A percentile compares a stretch with the other conserved stretches of the same genome.
These are phyloP conservation scores for Opisthograptis luteolata DNA, from an alignment of 2,888 invertebrate genomes.

Conservation along the genomic window DNA sequence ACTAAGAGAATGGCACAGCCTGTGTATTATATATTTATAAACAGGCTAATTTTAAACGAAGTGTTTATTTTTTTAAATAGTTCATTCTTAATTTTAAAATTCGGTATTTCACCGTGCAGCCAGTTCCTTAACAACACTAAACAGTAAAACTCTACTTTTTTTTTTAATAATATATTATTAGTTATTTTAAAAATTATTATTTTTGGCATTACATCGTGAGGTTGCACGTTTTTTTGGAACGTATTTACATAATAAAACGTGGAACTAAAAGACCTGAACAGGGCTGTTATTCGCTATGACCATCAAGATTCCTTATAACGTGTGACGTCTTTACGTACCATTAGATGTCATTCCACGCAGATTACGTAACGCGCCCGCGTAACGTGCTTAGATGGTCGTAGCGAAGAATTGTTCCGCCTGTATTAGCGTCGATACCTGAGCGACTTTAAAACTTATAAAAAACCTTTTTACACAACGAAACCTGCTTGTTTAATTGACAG, in stretches of 20 bases:
- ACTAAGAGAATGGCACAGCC: slow-evolving; percentile 69
- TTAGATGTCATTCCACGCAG: too few relatives aligned
- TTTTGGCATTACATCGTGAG: slow-evolving; percentile 67
- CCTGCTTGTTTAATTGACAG: too few relatives aligned
- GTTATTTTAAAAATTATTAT: slow-evolving; percentile 53
- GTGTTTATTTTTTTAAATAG: slow-evolving; percentile 17
- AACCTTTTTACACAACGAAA: too few relatives aligned
- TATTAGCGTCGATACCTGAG: too few relatives aligned
- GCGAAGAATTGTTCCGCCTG: too few relatives aligned
- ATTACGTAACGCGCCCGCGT: too few relatives aligned
- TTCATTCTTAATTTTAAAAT: slow-evolving; percentile 41
- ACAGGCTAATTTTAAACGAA: slow-evolving; percentile 32
- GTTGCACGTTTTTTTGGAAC: slow-evolving; percentile 52
- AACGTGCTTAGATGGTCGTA: too few relatives aligned
- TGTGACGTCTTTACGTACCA: too few relatives aligned
- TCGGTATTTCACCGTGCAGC: slow-evolving; percentile 79
- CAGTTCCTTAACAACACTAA: slow-evolving; percentile 51
- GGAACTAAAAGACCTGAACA: slow-evolving; percentile 13
- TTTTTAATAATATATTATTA: slow-evolving; percentile 56
- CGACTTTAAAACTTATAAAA: too few relatives aligned
- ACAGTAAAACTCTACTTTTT: slow-evolving; percentile 50
- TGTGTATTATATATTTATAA: slow-evolving; percentile 43
- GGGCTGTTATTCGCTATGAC: too few relatives aligned
- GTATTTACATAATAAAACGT: slow-evolving; percentile 54
- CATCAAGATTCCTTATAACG: too few relatives aligned